A percentile compares a stretch with the other conserved stretches of the same genome.
Evolutionary conservation across 2,888 invertebrate species (phyloP).

Genomic region (Yponomeuta cagnagella): DNA sequence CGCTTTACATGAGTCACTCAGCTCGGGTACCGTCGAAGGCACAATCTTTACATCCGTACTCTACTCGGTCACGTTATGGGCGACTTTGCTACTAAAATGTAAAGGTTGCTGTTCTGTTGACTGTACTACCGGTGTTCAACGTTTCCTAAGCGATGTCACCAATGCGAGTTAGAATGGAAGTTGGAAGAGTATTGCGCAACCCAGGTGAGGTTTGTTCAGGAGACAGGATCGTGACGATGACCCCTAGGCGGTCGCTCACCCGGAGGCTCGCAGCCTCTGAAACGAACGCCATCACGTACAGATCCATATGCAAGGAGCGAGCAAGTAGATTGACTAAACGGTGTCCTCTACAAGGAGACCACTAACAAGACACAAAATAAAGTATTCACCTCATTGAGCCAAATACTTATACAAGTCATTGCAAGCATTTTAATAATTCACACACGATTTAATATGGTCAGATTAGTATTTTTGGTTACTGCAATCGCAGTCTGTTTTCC

Average conservation of each 20-base stretch:
- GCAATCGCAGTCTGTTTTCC: not conserved
- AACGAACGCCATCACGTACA: not conserved
- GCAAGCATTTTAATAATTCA: not conserved
- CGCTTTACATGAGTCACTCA: not conserved
- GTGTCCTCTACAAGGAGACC: not conserved
- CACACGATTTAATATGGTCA: not conserved
- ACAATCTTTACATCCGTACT: too few species aligned
- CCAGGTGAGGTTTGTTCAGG: not conserved
- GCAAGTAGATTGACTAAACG: conserved; percentile 1
- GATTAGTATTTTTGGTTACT: not conserved
- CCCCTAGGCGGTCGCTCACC: conserved; percentile 63
- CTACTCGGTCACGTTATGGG: too few species aligned
- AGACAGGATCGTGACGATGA: conserved; percentile 41
- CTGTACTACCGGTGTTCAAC: not conserved
- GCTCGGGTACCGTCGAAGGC: not conserved
- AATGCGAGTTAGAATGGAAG: not conserved
- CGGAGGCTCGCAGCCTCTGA: not conserved
- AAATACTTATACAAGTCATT: too few species aligned
- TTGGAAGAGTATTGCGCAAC: conserved; percentile 11
- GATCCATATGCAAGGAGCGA: not conserved
- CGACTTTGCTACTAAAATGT: too few species aligned
- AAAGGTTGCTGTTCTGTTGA: too few species aligned
- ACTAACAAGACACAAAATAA: not conserved
- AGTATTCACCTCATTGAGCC: too few species aligned
- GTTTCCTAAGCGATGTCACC: not conserved